Base-by-base conservation (phyloP, 2,888 invertebrate genomes). In the Caenorhabditis japonica region DNA sequence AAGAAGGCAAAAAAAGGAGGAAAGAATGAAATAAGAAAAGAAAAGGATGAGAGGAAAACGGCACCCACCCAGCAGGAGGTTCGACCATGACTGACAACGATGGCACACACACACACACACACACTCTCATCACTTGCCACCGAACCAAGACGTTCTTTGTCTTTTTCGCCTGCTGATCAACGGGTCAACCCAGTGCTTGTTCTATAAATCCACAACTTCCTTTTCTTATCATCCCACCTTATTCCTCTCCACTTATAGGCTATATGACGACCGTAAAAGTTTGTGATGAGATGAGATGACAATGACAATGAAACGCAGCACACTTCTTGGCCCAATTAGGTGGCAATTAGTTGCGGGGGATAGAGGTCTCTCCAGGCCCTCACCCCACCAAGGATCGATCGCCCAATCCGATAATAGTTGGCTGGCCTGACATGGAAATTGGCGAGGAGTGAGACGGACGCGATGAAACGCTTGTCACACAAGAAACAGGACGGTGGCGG, bases 371-470 rank as follows among this genome's bases (percentile, higher is more conserved):
- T 61, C 15, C 34, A 17, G 15, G 47, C 30, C n/a, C n/a, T n/a
- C n/a, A n/a, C n/a, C n/a, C n/a, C n/a, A n/a, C n/a, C 21, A 33
- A 15, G 47, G 47, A 49, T 49, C 53, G 38, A 46, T 53, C 53
- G 62, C 61, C 53, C 62, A 62, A 62, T 62, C 62, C 62, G 62
- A 62, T 62, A 62, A 62, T 62, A 53, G 62, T 62, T 62, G 61
- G 30, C 30, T 46, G 15, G 30, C 39, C 43, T 61, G 62, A 62
- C 62, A 62, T 62, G 62, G 62, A 62, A 62, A 62, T 62, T 62
- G 62, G 52, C 38, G 30, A 30, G 41, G 33, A 4, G n/a, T n/a
- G n/a, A n/a, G n/a, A n/a, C n/a, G n/a, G 34, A 43, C 30, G 59
- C 25, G 44, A n/a, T n/a, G 49, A 60, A 49, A 51, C 61, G 61